phyloP scores from a whole-genome alignment of 2,113 vertebrate genomes.

The Mormyrus lacerda region DNA sequence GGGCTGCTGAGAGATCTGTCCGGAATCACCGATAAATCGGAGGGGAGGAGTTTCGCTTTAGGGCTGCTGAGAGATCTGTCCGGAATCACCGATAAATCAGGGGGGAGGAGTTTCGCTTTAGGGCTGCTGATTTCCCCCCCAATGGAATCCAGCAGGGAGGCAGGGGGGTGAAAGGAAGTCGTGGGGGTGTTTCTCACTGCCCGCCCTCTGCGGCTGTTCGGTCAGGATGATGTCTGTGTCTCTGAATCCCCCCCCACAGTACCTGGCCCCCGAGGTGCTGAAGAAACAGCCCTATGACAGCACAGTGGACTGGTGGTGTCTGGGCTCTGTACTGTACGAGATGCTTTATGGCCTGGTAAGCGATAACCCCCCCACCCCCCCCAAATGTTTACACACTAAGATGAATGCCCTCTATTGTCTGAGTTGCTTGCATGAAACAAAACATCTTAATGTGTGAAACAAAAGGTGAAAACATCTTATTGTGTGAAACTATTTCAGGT shows the following conservation, averaged over 20 bases:
- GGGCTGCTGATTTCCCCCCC: no score
- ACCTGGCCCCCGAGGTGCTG: conserved; percentile 94
- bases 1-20: not conserved
- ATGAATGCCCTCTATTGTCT: not conserved
- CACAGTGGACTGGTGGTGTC: conserved; percentile 98
- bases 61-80: not conserved
- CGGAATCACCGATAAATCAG: not conserved
- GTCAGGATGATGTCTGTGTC: not conserved
- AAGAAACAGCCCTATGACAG: conserved; percentile 94
- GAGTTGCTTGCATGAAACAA: not conserved
- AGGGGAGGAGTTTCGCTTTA: not conserved
- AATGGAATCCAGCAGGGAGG: not conserved
- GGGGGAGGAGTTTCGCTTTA: not conserved
- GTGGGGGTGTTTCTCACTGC: not conserved
- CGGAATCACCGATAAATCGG: not conserved
- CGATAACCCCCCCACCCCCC: conserved; percentile 13
- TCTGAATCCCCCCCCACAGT: conserved; percentile 53
- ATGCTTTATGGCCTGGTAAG: conserved; percentile 95
- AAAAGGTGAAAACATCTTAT: not conserved
- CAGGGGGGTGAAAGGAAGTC: not conserved
- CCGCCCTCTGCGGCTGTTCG: no score
- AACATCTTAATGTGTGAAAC: not conserved
- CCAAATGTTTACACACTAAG: not conserved
- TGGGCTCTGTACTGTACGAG: conserved; percentile 94
- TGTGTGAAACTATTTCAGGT: not conserved